phyloP scores from a whole-genome alignment of 2,888 invertebrate genomes.

The Hypercompe scribonia region DNA sequence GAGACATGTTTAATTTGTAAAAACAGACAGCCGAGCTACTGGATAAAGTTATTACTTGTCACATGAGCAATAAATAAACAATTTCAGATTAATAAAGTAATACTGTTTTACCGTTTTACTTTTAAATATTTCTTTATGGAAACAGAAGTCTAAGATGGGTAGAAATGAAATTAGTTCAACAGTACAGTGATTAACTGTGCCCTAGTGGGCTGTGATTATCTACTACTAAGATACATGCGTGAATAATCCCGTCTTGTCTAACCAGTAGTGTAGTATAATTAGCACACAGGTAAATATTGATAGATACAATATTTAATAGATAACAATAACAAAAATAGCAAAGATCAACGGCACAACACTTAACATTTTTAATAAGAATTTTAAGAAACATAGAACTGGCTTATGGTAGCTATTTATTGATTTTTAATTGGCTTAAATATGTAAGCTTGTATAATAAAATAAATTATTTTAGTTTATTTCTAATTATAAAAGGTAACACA shows the following conservation, averaged over 20 bases:
- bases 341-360: background rate
- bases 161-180: background rate
- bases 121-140: background rate
- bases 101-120: background rate
- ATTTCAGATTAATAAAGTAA: background rate
- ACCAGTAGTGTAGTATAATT: background rate
- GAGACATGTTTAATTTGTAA: background rate
- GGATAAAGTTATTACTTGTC: slow-evolving; percentile 1
- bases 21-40: slow-evolving; percentile 5
- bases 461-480: background rate
- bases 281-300: background rate
- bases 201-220: background rate
- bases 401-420: no score
- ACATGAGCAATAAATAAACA: background rate
- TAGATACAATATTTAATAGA: no score
- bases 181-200: background rate
- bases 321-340: no score
- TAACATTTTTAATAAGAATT: background rate
- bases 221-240: background rate
- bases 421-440: background rate
- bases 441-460: background rate
- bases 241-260: background rate
- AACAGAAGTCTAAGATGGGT: no score
- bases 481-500: no score
- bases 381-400: background rate